Evolutionary conservation across 2,113 vertebrate genomes (phyloP), one percentile per base, ranked within the genome.

Genomic region (Anthoscopus minutus): DNA sequence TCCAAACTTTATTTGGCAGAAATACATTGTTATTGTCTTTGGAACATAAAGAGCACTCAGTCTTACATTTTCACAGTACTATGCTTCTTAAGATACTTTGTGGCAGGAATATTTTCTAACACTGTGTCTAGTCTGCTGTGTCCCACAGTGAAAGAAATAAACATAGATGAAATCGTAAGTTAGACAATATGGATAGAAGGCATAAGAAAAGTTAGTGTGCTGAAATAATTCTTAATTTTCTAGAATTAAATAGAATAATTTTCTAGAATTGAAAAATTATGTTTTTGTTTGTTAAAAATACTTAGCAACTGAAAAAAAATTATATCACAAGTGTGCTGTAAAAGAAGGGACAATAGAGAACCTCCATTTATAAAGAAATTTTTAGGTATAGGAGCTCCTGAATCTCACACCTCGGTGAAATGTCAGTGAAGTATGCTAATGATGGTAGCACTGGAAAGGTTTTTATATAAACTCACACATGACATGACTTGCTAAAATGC

Each of bases 1-100:
- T 58, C 22, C 24, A 44, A 77, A n/a, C 4, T 87, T 81, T 35
- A 5, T 73, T 81, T 3, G 4, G 4, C 27, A 71, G 44, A 86
- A 85, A 62, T 24, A 50, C 1, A 14, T 38, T 56, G 9, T 44
- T 82, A 33, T 11, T 93, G 8, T 80, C 35, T 57, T 70, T 24
- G 17, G 15, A 6, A 1, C 2, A 1, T 42, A 62, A 61, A 33
- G 27, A 78, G 15, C 0, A 5, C 7, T 53, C 20, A 40, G 28
- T 9, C 28, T 82, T 69, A 6, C 62, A 17, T 84, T 94, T 89
- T 85, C 37, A 37, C 4, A 5, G 6, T 66, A 48, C 15, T 82
- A 12, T 23, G 57, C 40, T 77, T 28, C 13, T 67, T 64, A 35
- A 85, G 33, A 19, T 67, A 12, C 15, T 67, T 78, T 1, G 0